Conservation (phyloP, 2,888 invertebrate species). For the Hydriomena furcata region DNA sequence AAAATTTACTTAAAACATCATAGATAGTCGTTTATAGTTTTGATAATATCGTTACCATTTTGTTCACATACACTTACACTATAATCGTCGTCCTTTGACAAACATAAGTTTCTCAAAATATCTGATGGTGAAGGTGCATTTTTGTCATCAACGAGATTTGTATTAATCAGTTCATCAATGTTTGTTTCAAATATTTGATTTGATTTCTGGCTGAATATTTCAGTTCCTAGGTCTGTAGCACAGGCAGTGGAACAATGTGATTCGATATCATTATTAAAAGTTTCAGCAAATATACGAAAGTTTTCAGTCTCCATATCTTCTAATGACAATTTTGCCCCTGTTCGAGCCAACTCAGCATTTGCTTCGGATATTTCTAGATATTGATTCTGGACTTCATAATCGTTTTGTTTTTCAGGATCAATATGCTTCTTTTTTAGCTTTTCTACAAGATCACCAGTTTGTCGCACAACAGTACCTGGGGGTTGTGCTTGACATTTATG, state of each 20-base stretch:
- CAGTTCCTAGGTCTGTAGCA: constrained; percentile 1
- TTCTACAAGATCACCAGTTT: constrained; percentile 74
- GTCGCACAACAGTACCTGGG: constrained; percentile 81
- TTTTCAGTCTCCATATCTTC: constrained; percentile 77
- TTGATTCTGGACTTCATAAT: constrained; percentile 21
- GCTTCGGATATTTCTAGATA: constrained; percentile 66
- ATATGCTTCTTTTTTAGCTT: constrained; percentile 72
- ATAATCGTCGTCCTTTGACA: constrained; percentile 76
- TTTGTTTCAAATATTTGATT: constrained; percentile 67
- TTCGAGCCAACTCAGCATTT: constrained; percentile 70
- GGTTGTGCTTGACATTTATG: constrained; percentile 89
- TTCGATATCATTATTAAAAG: constrained; percentile 43
- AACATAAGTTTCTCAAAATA: constrained; percentile 85
- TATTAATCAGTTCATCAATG: constrained; percentile 60
- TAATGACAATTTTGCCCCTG: constrained; percentile 72
- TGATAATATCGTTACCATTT: constrained; percentile 41
- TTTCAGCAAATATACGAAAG: constrained; percentile 64
- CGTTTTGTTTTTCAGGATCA: constrained; percentile 33
- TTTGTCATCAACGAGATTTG: constrained; percentile 65
- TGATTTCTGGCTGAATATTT: constrained; percentile 27
- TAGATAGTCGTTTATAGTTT: constrained; percentile 51
- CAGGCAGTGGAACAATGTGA: constrained; percentile 13
- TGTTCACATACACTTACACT: constrained; percentile 39
- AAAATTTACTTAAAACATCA: constrained; percentile 29
- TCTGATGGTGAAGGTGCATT: constrained; percentile 86